Percentiles rank a stretch among this genome's conserved stretches.
Evolutionary conservation across 2,888 invertebrate genomes (phyloP).

Genomic region (Cosmia trapezina): DNA sequence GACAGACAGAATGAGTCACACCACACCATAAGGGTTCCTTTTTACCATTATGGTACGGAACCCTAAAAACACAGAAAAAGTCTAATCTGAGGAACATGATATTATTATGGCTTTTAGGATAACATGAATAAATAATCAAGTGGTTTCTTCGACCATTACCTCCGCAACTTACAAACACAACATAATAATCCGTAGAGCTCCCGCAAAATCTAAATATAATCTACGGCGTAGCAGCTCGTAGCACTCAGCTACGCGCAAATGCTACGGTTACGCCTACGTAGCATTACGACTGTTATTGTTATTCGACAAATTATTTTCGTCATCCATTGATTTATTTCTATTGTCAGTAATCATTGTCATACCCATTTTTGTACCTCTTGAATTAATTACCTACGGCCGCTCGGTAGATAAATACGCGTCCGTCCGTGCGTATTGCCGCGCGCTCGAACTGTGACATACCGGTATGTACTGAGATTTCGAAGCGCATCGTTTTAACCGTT

Average conservation of each 20-base stretch:
- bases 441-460: too few relatives aligned
- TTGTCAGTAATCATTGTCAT: neutral
- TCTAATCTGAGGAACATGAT: neutral
- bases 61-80: neutral
- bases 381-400: too few relatives aligned
- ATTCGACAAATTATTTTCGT: slow-evolving; percentile 21
- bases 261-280: slow-evolving; percentile 35
- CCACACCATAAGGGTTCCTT: too few relatives aligned
- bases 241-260: slow-evolving; percentile 29
- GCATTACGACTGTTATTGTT: slow-evolving; percentile 38
- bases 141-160: neutral
- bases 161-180: slow-evolving; percentile 8
- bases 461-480: too few relatives aligned
- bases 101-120: neutral
- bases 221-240: slow-evolving; percentile 25
- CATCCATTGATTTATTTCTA: slow-evolving; percentile 23
- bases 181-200: slow-evolving; percentile 7
- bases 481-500: too few relatives aligned
- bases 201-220: slow-evolving; percentile 8
- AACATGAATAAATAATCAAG: neutral
- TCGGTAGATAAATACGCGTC: too few relatives aligned
- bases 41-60: too few relatives aligned
- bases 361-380: slow-evolving; percentile 25
- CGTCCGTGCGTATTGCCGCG: too few relatives aligned
- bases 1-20: too few relatives aligned